A percentile compares a stretch with the other conserved stretches of the same genome.
phyloP scores from a whole-genome alignment of 2,797 vertebrate species.

The Harpagifer antarcticus region DNA sequence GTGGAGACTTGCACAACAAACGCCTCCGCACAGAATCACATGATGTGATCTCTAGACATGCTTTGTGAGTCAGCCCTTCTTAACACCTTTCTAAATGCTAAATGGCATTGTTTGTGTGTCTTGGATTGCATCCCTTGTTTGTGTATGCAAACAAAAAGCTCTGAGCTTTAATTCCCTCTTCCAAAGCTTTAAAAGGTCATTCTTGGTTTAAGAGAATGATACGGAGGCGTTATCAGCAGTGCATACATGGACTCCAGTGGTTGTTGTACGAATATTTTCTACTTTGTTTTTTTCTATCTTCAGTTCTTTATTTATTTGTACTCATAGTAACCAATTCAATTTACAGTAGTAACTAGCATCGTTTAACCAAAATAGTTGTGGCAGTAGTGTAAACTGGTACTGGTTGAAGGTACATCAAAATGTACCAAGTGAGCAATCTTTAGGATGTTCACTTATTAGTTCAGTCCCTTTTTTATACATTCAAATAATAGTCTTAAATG shows the following conservation, averaged over 20 bases:
- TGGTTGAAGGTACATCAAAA: neutral
- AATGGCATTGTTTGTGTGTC: slow-evolving; percentile 75
- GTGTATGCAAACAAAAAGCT: slow-evolving; percentile 75
- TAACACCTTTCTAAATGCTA: slow-evolving; percentile 84
- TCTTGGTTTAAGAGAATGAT: slow-evolving; percentile 50
- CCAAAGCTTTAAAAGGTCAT: slow-evolving; percentile 71
- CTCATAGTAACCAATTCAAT: neutral
- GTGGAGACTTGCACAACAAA: slow-evolving; percentile 59
- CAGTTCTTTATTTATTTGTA: neutral
- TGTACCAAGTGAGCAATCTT: neutral
- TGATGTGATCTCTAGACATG: slow-evolving; percentile 74
- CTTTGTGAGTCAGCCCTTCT: slow-evolving; percentile 63
- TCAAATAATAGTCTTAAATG: neutral
- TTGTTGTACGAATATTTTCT: slow-evolving; percentile 29
- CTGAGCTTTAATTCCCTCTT: slow-evolving; percentile 65
- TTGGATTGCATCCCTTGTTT: slow-evolving; percentile 71
- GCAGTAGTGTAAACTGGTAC: neutral
- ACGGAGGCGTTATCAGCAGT: slow-evolving; percentile 34
- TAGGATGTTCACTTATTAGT: neutral
- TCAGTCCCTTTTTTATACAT: neutral
- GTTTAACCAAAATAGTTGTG: neutral
- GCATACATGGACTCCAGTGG: slow-evolving; percentile 19
- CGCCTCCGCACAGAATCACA: slow-evolving; percentile 47
- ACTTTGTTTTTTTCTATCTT: slow-evolving; percentile 19
- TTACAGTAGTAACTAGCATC: neutral